Evolutionary conservation across 2,797 vertebrate species (phyloP), one percentile per base, ranked within the genome.

Genomic region (Sebastes melanostomus): DNA sequence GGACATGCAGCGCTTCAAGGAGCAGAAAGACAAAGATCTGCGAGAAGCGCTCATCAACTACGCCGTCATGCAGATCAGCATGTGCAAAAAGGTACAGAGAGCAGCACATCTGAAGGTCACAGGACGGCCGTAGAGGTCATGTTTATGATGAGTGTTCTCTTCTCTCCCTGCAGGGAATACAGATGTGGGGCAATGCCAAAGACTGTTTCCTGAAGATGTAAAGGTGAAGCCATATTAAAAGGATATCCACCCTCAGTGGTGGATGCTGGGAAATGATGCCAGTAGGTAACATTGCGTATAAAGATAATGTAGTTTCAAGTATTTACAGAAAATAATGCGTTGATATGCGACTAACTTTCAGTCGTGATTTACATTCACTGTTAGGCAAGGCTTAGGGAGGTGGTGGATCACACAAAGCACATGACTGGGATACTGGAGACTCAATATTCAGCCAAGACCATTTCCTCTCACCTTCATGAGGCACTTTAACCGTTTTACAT

Each of bases 51-150:
- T 99, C 62, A 96, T 98, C 85, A 97, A 95, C 89, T 98, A 98
- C 6, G 98, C 98, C 1, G 94, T 98, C 54, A 99, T 99, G 98
- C 98, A 99, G 83, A 98, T 99, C 82, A 97, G 96, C 93, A 97
- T 99, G 97, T 99, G 98, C 89, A 99, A 98, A 93, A 99, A 99
- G 97, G 98, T 98, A 36, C 34, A 87, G 5, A 4, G 3, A n/a
- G n/a, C 24, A 58, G 8, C 58, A 54, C 14, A 4, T 34, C 11
- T 30, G 7, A 52, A 13, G 4, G 4, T n/a, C 12, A 42, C 56
- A 18, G 32, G 11, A 36, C 6, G 11, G 30, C 12, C 52, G 3
- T 5, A 6, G 34, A 2, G 2, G 0, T 50, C 13, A 3, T 0
- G 22, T 55, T 65, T 18, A 10, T 30, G 6, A 58, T 72, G 1